Evolutionary conservation across 2,888 invertebrate species (phyloP).

Genomic region (Aleiodes testaceus): DNA sequence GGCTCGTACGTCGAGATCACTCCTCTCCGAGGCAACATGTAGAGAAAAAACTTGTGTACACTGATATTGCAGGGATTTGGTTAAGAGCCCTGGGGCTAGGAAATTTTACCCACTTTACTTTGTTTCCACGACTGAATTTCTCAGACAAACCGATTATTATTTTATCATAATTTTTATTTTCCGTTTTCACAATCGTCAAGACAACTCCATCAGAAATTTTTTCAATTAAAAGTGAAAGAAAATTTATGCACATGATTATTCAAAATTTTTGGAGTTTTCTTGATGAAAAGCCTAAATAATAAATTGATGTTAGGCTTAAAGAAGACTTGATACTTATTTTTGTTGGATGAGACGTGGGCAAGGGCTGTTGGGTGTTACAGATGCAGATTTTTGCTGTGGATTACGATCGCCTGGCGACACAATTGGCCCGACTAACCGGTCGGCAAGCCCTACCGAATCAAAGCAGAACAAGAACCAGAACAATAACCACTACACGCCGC

Average conservation of each 20-base stretch:
- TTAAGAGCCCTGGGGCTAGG: no score
- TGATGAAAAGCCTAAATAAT: neutral
- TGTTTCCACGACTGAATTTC: no score
- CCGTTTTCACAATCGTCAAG: neutral
- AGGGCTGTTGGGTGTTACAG: constrained; percentile 79
- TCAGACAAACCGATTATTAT: no score
- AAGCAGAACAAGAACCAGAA: constrained; percentile 69
- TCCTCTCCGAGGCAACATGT: no score
- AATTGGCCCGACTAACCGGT: constrained; percentile 71
- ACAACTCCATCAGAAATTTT: neutral
- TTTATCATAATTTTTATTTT: no score
- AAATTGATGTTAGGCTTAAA: constrained; percentile 1
- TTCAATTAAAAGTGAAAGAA: neutral
- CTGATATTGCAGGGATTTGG: no score
- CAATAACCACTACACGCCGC: constrained; percentile 71
- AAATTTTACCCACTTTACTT: no score
- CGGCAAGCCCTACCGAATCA: constrained; percentile 66
- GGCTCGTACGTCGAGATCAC: no score
- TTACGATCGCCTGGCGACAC: constrained; percentile 86
- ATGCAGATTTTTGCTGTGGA: constrained; percentile 93
- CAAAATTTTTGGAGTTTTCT: no score
- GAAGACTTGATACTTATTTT: constrained; percentile 24
- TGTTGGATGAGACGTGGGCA: constrained; percentile 54
- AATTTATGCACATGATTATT: no score
- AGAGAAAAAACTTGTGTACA: no score